phyloP scores from a whole-genome alignment of 2,797 vertebrate genomes.

The Sebastes alutus region DNA sequence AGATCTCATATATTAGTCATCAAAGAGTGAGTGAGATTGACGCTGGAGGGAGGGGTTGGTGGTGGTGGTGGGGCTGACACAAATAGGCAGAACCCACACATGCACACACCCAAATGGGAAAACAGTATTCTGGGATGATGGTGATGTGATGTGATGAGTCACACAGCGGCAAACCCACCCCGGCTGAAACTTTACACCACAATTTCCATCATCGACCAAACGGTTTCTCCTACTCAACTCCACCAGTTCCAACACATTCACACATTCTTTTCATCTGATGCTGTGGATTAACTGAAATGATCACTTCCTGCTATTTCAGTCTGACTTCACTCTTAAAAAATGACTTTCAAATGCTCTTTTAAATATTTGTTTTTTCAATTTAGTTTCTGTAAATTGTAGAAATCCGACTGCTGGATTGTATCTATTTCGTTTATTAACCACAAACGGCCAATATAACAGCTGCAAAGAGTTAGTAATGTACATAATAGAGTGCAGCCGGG shows the following conservation, averaged over 20 bases:
- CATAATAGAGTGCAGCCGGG: too few relatives aligned
- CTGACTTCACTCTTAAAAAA: neutral
- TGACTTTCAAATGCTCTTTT: neutral
- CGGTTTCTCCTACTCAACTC: neutral
- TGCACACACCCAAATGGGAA: slow-evolving; percentile 13
- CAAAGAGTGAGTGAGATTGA: slow-evolving; percentile 14
- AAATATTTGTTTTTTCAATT: neutral
- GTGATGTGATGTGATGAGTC: slow-evolving; percentile 35
- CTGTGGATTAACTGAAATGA: neutral
- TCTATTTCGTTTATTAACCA: neutral
- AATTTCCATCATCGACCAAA: slow-evolving; percentile 28
- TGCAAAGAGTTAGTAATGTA: neutral
- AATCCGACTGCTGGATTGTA: neutral
- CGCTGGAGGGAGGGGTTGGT: neutral
- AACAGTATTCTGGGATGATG: slow-evolving; percentile 10
- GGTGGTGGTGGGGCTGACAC: neutral
- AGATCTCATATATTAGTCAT: slow-evolving; percentile 47
- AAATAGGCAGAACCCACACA: slow-evolving; percentile 8
- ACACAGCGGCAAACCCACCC: neutral
- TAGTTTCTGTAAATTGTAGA: neutral
- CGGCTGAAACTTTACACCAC: neutral
- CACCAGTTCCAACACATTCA: slow-evolving; percentile 5
- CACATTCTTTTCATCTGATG: slow-evolving; percentile 14
- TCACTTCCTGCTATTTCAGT: neutral
- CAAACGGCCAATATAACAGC: neutral